Evolutionary conservation across 1,140 invertebrate species (phyloP).

Genomic region (Aphelinus certus): DNA sequence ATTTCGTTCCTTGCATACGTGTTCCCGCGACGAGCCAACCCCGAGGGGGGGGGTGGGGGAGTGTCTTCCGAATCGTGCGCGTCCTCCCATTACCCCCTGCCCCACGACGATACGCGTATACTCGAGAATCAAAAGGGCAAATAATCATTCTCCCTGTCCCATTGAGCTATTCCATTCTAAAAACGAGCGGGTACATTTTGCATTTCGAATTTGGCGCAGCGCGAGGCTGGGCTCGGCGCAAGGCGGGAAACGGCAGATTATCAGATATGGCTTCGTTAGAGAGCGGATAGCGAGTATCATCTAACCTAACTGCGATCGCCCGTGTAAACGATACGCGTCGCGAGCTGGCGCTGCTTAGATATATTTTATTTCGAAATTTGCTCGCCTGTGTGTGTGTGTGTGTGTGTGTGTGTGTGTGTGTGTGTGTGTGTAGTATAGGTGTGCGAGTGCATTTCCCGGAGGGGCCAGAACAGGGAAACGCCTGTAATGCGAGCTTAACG

Average conservation of each 20-base stretch:
- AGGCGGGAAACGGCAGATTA: background rate
- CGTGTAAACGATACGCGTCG: conserved; percentile 34
- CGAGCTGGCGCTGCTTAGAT: conserved; percentile 6
- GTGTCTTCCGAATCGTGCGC: no score
- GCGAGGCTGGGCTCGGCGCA: background rate
- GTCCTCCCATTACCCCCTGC: no score
- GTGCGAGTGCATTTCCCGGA: conserved; percentile 1
- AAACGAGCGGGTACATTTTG: background rate
- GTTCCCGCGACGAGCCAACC: no score
- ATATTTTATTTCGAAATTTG: conserved; percentile 25
- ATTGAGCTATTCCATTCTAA: no score
- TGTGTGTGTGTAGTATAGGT: background rate
- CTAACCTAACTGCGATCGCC: conserved; percentile 25
- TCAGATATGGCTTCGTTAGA: conserved; percentile 32
- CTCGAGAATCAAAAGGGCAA: no score
- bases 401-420: no score
- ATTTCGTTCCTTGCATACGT: no score
- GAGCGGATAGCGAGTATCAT: conserved; percentile 16
- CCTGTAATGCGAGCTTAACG: conserved; percentile 50
- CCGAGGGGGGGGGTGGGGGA: no score
- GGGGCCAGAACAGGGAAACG: conserved; percentile 5
- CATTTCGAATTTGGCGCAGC: background rate
- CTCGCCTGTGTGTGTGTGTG: background rate
- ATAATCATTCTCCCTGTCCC: no score
- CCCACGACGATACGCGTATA: no score